Evolutionary conservation across 2,113 vertebrate species (phyloP).

Genomic region (Amazona vittata): DNA sequence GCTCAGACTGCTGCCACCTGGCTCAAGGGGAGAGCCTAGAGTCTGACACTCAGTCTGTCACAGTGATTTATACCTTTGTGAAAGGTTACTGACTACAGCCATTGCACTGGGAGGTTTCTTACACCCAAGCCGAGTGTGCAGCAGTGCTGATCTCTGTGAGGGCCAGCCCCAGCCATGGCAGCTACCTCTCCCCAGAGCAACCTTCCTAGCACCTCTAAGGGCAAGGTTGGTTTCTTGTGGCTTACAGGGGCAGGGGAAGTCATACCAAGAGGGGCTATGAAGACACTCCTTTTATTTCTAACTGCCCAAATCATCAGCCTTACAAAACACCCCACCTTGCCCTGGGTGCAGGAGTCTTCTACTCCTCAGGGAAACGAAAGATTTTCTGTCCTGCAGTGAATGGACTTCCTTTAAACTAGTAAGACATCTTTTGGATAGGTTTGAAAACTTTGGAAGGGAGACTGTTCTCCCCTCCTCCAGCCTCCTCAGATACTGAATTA

Average conservation of each 20-base stretch:
- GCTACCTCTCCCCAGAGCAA: background rate
- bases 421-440: background rate
- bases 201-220: background rate
- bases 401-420: background rate
- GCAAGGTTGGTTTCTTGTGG: background rate
- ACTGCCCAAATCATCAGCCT: background rate
- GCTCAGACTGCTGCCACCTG: background rate
- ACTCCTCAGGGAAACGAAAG: background rate
- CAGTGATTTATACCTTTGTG: background rate
- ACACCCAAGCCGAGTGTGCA: accelerated
- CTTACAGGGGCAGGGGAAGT: background rate
- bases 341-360: background rate
- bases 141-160: background rate
- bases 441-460: background rate
- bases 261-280: background rate
- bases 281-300: background rate
- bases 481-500: background rate
- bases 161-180: background rate
- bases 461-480: background rate
- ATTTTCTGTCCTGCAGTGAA: background rate
- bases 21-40: background rate
- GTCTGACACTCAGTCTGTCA: background rate
- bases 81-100: background rate
- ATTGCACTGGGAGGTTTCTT: background rate
- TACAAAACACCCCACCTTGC: background rate